Base-by-base conservation (phyloP, 2,888 invertebrate species). In the Sialis lutaria region DNA sequence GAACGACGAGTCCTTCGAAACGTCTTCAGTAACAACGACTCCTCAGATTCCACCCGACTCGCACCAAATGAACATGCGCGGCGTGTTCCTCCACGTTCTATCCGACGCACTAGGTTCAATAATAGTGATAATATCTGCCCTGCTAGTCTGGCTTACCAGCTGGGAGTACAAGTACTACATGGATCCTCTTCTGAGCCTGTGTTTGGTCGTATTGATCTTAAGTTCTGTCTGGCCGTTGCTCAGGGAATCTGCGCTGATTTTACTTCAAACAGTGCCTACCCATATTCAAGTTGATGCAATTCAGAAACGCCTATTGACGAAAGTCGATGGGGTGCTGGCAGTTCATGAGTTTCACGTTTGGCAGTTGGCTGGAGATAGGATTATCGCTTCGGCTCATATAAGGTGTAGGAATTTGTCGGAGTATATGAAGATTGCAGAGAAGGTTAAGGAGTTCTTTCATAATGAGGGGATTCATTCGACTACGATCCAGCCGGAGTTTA, bases 301-400 rank as follows among this genome's bases (percentile, higher is more conserved):
- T 57, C 86, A 92, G 63, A 77, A 85, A 57, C 79, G 90, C 52
- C 68, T 96, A 41, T 64, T 92, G 50, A 82, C 85, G 58, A 88
- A 89, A 60, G 87, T 96, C 31, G 91, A 93, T 58, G 96, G 96
- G 0, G 91, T 96, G 22, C 65, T 93, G 47, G 95, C 92, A 0
- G 92, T 97, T 1, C 96, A 97, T 60, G 96, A 97, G 67, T 93
- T 97, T 63, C 96, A 97, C 63, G 90, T 97, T 7, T 97, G 97
- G 97, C 96, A 96, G 68, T 69, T 97, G 55, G 91, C 95, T 35
- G 95, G 95, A 0, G 92, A 93, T 65, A 77, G 93, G 54, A 95
- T 96, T 54, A 95, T 97, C 54, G 96, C 96, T 45, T 93, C 95
- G 9, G 95, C 95, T 5, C 96, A 97, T 62, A 92, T 97, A 60